phyloP scores from a whole-genome alignment of 1,140 invertebrate genomes.

The silkworm (Bombyx mori) region DNA sequence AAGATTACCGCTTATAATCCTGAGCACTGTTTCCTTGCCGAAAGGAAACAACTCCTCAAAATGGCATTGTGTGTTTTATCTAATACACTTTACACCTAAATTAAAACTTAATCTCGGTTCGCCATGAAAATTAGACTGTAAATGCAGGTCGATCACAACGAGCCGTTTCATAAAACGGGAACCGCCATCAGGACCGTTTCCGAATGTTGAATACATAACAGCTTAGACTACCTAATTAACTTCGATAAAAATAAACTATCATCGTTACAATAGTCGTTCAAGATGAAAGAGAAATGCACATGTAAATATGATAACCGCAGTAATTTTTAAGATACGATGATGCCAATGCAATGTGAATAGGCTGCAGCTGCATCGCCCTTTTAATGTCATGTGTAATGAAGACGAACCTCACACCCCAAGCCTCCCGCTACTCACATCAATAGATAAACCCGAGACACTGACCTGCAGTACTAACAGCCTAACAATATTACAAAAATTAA shows the following conservation, averaged over 20 bases:
- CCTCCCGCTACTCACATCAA: background rate
- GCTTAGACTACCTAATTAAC: constrained; percentile 67
- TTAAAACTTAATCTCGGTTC: constrained; percentile 59
- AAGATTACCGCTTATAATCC: constrained; percentile 54
- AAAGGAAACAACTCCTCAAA: constrained; percentile 44
- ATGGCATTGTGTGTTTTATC: constrained; percentile 44
- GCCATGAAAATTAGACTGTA: constrained; percentile 58
- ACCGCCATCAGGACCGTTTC: constrained; percentile 36
- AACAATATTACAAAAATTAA: constrained; percentile 3
- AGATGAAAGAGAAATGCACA: constrained; percentile 15
- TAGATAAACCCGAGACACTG: no score
- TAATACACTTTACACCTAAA: constrained; percentile 66
- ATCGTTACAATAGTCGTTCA: constrained; percentile 54
- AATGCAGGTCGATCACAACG: constrained; percentile 54
- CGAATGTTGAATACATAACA: constrained; percentile 64
- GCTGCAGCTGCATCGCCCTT: constrained; percentile 15
- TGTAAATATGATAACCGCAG: background rate
- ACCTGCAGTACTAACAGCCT: background rate
- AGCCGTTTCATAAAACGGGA: constrained; percentile 34
- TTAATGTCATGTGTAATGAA: no score
- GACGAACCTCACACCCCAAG: constrained; percentile 5
- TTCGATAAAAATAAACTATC: constrained; percentile 56
- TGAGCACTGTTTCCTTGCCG: constrained; percentile 42
- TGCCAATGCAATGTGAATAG: constrained; percentile 58
- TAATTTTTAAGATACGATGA: constrained; percentile 10